Evolutionary conservation across 2,888 invertebrate genomes (phyloP).

Genomic region (Ditylenchus weischeri): DNA sequence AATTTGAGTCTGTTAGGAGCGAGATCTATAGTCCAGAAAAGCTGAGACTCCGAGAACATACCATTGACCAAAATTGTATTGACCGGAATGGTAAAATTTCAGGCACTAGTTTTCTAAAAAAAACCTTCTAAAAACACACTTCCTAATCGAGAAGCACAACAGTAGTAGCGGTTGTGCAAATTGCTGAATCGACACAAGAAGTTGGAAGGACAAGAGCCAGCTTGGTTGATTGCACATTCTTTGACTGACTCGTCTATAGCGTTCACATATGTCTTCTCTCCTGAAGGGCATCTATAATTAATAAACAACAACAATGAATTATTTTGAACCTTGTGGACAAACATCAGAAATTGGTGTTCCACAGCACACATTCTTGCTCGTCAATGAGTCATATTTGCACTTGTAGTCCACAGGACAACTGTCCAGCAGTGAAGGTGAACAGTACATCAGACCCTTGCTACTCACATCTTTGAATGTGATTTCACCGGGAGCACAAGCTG

Average conservation of each 20-base stretch:
- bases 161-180: slow-evolving; percentile 49
- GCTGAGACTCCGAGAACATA: background rate
- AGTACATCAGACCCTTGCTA: slow-evolving; percentile 37
- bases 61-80: no score
- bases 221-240: slow-evolving; percentile 52
- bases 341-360: slow-evolving; percentile 46
- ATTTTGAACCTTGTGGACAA: slow-evolving; percentile 38
- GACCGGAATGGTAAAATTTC: no score
- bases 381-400: slow-evolving; percentile 48
- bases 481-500: slow-evolving; percentile 51
- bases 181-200: slow-evolving; percentile 52
- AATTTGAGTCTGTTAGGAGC: no score
- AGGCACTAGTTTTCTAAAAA: background rate
- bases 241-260: slow-evolving; percentile 49
- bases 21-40: no score
- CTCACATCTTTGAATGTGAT: slow-evolving; percentile 51
- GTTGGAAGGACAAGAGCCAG: slow-evolving; percentile 51
- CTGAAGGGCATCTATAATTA: slow-evolving; percentile 39
- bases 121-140: slow-evolving; percentile 34
- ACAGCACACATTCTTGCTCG: slow-evolving; percentile 50
- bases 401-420: slow-evolving; percentile 52
- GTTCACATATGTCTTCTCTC: slow-evolving; percentile 53
- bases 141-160: slow-evolving; percentile 51
- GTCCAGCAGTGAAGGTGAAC: slow-evolving; percentile 34
- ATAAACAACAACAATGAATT: background rate